Evolutionary conservation across 1,140 invertebrate species (phyloP).

Genomic region (Diachasmimorpha longicaudata): DNA sequence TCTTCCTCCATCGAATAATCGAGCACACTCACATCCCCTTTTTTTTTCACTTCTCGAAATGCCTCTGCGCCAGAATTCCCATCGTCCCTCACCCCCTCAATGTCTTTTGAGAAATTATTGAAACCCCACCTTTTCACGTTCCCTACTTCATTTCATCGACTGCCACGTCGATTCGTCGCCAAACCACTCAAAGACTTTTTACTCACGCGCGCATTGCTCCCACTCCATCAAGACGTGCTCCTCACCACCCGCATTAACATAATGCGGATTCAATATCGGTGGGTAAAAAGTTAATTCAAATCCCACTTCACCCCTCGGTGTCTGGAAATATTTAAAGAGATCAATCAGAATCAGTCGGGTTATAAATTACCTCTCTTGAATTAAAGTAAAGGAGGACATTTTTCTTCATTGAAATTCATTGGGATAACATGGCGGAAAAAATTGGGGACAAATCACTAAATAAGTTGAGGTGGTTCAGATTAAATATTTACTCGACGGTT

Average conservation of each 20-base stretch:
- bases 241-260: conserved; percentile 44
- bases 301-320: conserved; percentile 12
- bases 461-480: too few species aligned
- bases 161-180: neutral
- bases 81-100: neutral
- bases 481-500: too few species aligned
- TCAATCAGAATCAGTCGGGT: conserved; percentile 24
- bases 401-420: neutral
- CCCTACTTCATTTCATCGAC: neutral
- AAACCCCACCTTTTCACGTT: conserved; percentile 26
- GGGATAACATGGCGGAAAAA: too few species aligned
- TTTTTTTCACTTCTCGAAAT: conserved; percentile 10
- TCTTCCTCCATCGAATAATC: conserved; percentile 30
- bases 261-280: conserved; percentile 52
- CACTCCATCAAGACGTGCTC: conserved; percentile 4
- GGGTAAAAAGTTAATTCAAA: conserved; percentile 50
- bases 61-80: neutral
- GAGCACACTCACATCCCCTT: conserved; percentile 16
- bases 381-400: neutral
- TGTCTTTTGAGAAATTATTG: conserved; percentile 46
- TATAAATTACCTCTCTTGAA: neutral
- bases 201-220: neutral
- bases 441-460: too few species aligned
- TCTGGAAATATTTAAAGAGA: conserved; percentile 37
- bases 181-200: conserved; percentile 9